Evolutionary conservation across 2,113 vertebrate genomes (phyloP), one percentile per base, ranked within the genome.

Genomic region (Melanostigma gelatinosum): DNA sequence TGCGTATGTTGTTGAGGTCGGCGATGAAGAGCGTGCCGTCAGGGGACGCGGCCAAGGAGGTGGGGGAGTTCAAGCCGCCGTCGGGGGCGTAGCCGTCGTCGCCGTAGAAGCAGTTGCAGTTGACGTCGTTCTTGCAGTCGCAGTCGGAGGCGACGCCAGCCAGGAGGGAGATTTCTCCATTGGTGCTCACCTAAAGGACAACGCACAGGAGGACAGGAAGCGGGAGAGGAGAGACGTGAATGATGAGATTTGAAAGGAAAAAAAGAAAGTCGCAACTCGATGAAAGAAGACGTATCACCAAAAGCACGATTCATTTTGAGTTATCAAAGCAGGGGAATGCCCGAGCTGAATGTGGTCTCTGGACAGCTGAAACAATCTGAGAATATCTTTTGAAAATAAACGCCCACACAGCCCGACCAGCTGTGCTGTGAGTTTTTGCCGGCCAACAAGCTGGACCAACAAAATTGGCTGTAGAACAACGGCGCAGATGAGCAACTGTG

Each of bases 51-150:
- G 98, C 97, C 90, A 99, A 90, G 70, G 98, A 99, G 6, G 97
- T 97, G 0, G 98, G 98, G 13, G 97, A 97, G 90, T 99, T 99
- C 91, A 99, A 93, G 90, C 97, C 96, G 74, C 98, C 97, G 0
- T 99, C 98, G 0, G 98, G 97, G 22, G 98, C 97, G 22, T 99
- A 99, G 86, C 97, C 98, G 1, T 99, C 98, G 16, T 99, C 98
- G 4, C 98, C 98, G 13, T 97, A 93, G 93, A 98, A 99, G 93
- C 98, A 99, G 95, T 97, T 98, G 94, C 98, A 99, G 90, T 97
- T 99, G 93, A 99, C 97, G 22, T 99, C 98, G 61, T 99, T 98
- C 92, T 99, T 99, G 95, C 98, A 99, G 96, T 99, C 98, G 1
- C 98, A 99, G 93, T 99, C 98, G 0, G 98, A 99, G 77, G 97